Evolutionary conservation across 2,888 invertebrate genomes (phyloP), one percentile per base, ranked within the genome.

Genomic region (Aspidiotus rigidus): DNA sequence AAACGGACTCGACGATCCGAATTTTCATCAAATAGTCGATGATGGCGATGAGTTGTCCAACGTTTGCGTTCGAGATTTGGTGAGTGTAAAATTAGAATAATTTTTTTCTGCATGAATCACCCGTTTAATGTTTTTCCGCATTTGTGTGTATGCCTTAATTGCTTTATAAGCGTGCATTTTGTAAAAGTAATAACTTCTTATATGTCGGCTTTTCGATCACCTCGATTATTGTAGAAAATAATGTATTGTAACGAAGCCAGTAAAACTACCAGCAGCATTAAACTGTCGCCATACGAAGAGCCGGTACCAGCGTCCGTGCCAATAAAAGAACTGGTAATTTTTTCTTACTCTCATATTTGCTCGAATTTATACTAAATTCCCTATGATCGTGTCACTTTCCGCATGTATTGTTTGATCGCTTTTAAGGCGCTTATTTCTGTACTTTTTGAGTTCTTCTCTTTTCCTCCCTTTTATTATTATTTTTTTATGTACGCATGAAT

Each of bases 61-160:
- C 76, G 84, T 85, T 75, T 83, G 83, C 77, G 85, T 85, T 72
- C 84, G 83, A 76, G 83, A 80, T 74, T 78, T 85, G 82, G 85
- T 85, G 82, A 83, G 84, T 81, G 71, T 61, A 40, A 39, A 59
- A 7, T 17, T n/a, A 49, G 49, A 28, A 28, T 28, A 3, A 28
- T 15, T 62, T 62, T 62, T 39, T 39, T n/a, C 13, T 62, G 15
- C 15, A 15, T 62, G 42, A 11, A 28, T 10, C 39, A 17, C 39
- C 39, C 42, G 62, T 62, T 39, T n/a, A 10, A 13, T 62, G 11
- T 62, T 40, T 13, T 63, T 10, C 60, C n/a, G 17, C 28, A 5
- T 28, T 28, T 28, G 28, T 67, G 39, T 15, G 40, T 70, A 11
- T 56, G 17, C 53, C 15, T 11, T 7, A 11, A 62, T 41, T 59